These are phyloP conservation scores for Umimayanthus kanabou DNA, from an alignment of 92 coral and sea anemone genomes.

Conservation along the genomic window DNA sequence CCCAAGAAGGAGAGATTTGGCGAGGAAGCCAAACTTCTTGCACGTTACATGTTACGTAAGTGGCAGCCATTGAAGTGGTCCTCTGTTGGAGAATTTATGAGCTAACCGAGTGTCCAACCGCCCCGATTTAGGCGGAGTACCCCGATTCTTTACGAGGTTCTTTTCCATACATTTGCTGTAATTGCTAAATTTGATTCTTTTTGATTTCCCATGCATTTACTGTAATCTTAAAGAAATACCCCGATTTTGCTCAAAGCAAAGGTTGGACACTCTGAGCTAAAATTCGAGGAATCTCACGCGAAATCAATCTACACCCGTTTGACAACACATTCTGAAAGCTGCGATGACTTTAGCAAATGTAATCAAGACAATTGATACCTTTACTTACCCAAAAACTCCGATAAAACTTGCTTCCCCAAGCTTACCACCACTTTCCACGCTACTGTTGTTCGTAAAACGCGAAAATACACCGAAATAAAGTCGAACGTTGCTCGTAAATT, in stretches of 20 bases:
- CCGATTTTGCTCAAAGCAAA: too few species aligned
- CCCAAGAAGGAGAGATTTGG: conserved; percentile 19
- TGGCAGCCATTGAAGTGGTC: conserved; percentile 3
- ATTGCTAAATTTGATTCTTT: too few species aligned
- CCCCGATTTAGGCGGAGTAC: too few species aligned
- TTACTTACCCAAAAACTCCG: conserved; percentile 4
- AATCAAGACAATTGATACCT: conserved; percentile 25
- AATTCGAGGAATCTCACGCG: conserved; percentile 16
- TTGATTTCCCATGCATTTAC: too few species aligned
- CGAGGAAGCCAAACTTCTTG: conserved; percentile 19
- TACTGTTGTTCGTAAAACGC: conserved; percentile 20
- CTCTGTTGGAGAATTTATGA: neutral
- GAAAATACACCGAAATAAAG: conserved; percentile 21
- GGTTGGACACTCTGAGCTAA: too few species aligned
- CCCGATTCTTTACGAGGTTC: too few species aligned
- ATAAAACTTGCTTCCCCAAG: neutral
- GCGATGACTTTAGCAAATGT: conserved; percentile 19
- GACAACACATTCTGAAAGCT: conserved; percentile 20
- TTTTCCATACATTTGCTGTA: too few species aligned
- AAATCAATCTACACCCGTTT: conserved; percentile 1
- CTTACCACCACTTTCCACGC: neutral
- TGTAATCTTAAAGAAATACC: too few species aligned
- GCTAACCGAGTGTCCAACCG: too few species aligned
- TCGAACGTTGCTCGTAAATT: conserved; percentile 21
- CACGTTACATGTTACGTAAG: neutral